phyloP scores from a whole-genome alignment of 2,797 vertebrate species.

The Lepilemur septentrionalis region DNA sequence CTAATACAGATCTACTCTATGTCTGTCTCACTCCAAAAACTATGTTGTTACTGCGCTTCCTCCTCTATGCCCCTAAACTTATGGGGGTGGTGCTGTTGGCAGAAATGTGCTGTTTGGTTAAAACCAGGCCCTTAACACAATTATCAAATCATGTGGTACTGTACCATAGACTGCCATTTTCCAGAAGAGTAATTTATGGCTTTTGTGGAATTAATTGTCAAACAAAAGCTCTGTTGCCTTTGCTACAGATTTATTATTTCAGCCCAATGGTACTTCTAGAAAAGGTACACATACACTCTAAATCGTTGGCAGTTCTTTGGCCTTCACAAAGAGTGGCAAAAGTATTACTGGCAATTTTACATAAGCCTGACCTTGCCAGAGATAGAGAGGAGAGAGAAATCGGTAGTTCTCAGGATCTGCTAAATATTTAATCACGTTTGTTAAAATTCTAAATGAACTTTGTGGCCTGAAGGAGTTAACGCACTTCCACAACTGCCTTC shows the following conservation, averaged over 20 bases:
- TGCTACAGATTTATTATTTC: constrained; percentile 15
- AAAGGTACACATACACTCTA: neutral
- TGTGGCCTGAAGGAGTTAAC: constrained; percentile 61
- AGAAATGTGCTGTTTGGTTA: neutral
- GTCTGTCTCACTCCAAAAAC: neutral
- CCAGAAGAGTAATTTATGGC: neutral
- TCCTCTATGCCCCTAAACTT: neutral
- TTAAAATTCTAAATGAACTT: constrained; percentile 64
- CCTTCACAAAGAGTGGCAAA: constrained; percentile 34
- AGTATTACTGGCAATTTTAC: constrained; percentile 44
- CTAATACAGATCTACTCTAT: neutral
- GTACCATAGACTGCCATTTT: neutral
- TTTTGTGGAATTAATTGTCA: constrained; percentile 13
- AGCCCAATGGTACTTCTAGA: neutral
- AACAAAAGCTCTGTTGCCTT: constrained; percentile 3
- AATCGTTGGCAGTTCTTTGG: neutral
- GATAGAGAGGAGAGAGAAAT: constrained; percentile 1
- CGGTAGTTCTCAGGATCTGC: constrained; percentile 33
- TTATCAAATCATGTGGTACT: neutral
- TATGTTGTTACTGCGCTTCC: rapidly evolving
- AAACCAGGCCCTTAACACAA: neutral
- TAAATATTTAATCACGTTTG: constrained; percentile 68
- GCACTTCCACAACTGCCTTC: constrained; percentile 58
- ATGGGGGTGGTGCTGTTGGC: neutral
- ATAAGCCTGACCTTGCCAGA: constrained; percentile 27